Evolutionary conservation across 2,113 vertebrate genomes (phyloP), one percentile per base, ranked within the genome.

Genomic region (Albula goreensis): DNA sequence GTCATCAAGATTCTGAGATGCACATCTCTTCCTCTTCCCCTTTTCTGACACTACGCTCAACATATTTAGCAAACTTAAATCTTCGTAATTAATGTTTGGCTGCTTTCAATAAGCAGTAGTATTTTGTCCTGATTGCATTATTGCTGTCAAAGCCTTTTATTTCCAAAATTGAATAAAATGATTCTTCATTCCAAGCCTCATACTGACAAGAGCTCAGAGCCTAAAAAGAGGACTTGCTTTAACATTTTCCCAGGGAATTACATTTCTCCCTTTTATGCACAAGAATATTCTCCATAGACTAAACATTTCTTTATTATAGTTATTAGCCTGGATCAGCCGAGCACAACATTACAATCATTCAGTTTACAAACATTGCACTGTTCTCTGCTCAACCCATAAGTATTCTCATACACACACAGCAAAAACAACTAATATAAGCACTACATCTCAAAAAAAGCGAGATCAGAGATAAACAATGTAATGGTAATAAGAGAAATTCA

Each of bases 301-400:
- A 79, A 88, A 85, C 84, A 82, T 83, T 85, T 83, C 60, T 41
- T 82, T 48, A 82, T 79, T 78, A 66, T 66, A 85, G 81, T 82
- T 81, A 81, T 74, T 53, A 66, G 60, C 10, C n/a, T 53, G 5
- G 63, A 70, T 60, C 78, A 87, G 86, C 56, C 9, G 19, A 60
- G 50, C 85, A 84, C 83, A 80, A 53, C 50, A 19, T n/a, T 25
- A 17, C 4, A 66, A 66, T 63, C 9, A 13, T 56, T 51, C 50
- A 82, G 22, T 57, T 15, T 48, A 56, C 22, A 56, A 13, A 4
- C 53, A 13, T 13, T n/a, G 31, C 56, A 81, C 13, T 82, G 51
- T 17, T 25, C 15, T 53, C 70, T 50, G 48, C 49, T 78, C 51
- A 78, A 25, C 74, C 52, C 80, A 78, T 63, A 80, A 82, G 81